Conservation (phyloP, 2,888 invertebrate species). For the Drosophila testacea region DNA sequence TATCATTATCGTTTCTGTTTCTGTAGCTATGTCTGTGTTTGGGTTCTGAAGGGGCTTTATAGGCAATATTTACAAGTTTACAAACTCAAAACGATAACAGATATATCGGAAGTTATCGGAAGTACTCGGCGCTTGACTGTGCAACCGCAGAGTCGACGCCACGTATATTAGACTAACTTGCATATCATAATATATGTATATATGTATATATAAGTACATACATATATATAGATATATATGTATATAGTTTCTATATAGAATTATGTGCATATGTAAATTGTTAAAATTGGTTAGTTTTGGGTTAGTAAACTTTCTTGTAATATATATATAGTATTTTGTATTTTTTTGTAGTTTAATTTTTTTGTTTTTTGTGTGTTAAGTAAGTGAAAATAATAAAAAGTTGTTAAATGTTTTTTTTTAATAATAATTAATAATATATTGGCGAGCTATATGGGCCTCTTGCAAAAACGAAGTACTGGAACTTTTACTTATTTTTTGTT, state of each 20-base stretch:
- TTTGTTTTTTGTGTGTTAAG: constrained; percentile 57
- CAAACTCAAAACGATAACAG: constrained; percentile 73
- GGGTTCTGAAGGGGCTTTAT: constrained; percentile 32
- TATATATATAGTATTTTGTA: constrained; percentile 36
- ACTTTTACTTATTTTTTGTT: constrained; percentile 72
- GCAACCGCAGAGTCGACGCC: constrained; percentile 33
- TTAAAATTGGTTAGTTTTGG: constrained; percentile 82
- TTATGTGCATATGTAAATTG: constrained; percentile 76
- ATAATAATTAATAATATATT: constrained; percentile 83
- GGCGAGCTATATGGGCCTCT: constrained; percentile 86
- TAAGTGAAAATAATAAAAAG: constrained; percentile 74
- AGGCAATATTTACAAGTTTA: constrained; percentile 74
- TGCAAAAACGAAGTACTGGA: constrained; percentile 86
- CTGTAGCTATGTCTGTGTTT: constrained; percentile 35
- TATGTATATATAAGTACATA: constrained; percentile 35
- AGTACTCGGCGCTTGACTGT: constrained; percentile 43
- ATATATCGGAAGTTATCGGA: constrained; percentile 46
- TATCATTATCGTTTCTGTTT: constrained; percentile 24
- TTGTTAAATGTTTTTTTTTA: constrained; percentile 68
- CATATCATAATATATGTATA: constrained; percentile 52
- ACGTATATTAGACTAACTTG: constrained; percentile 61
- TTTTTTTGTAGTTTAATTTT: constrained; percentile 35
- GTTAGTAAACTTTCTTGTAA: constrained; percentile 74
- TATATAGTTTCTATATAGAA: constrained; percentile 68
- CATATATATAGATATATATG: constrained; percentile 50